These are phyloP conservation scores for Myopa tessellatipennis DNA, from an alignment of 2,888 invertebrate genomes.

Conservation along the genomic window DNA sequence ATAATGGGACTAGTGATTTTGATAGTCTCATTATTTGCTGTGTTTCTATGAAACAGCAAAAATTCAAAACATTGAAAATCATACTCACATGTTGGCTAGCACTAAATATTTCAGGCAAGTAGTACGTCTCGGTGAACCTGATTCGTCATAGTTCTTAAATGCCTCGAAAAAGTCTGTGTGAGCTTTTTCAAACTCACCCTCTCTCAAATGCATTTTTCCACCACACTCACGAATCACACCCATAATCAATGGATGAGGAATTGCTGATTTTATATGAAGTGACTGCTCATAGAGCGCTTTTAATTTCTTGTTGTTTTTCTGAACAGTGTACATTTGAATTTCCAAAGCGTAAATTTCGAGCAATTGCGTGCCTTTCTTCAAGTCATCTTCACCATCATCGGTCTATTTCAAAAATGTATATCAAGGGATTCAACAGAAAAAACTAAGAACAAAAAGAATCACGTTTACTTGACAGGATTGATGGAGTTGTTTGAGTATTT, in stretches of 20 bases:
- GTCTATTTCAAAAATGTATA: slow-evolving; percentile 71
- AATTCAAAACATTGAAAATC: no score
- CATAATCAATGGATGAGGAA: slow-evolving; percentile 99
- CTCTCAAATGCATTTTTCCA: slow-evolving; percentile 98
- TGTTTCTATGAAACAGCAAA: no score
- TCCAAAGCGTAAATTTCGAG: slow-evolving; percentile 98
- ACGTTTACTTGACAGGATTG: slow-evolving; percentile 83
- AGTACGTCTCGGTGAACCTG: slow-evolving; percentile 94
- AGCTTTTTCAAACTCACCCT: slow-evolving; percentile 98
- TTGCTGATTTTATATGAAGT: slow-evolving; percentile 97
- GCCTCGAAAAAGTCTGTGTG: slow-evolving; percentile 99
- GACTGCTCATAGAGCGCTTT: slow-evolving; percentile 98
- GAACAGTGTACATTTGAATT: slow-evolving; percentile 99
- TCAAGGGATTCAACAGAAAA: neutral
- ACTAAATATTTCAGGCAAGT: slow-evolving; percentile 98
- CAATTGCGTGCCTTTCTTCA: slow-evolving; percentile 97
- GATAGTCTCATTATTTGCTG: no score
- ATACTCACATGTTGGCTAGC: slow-evolving; percentile 94
- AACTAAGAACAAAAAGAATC: neutral
- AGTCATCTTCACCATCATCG: slow-evolving; percentile 96
- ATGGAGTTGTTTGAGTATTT: slow-evolving; percentile 96
- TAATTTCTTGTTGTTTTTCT: slow-evolving; percentile 98
- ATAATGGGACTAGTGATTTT: no score
- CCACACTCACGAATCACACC: slow-evolving; percentile 99
- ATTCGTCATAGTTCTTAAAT: slow-evolving; percentile 99